Base-by-base conservation (phyloP, 2,113 vertebrate genomes). In the Sinocyclocheilus grahami region DNA sequence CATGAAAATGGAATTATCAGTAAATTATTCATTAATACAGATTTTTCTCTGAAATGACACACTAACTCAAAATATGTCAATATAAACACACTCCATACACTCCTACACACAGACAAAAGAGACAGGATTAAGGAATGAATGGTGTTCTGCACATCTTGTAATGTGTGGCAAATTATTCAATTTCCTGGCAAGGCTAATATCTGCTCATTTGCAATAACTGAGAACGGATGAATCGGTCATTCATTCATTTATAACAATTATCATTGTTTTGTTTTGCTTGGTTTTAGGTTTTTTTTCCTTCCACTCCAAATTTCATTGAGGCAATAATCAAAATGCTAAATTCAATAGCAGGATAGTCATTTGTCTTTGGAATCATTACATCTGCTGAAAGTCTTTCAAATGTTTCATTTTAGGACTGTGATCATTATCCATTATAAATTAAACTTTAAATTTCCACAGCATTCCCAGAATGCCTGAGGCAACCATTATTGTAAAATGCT, bases 191-290 rank as follows among this genome's bases (percentile, higher is more conserved):
- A 67, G 67, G 75, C 62, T 89, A 83, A 89, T 86, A 89, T 87
- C 85, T 83, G 86, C 79, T 79, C 86, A 74, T 87, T 86, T 84
- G 79, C 89, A 90, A 85, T 88, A 89, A 91, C 82, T 81, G 86
- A 84, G 83, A 42, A 48, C 65, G 75, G 85, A 77, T 84, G 82
- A 88, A 86, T 83, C 87, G 86, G 87, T 84, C 88, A 86, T 88
- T 90, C 87, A 89, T 89, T 90, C 89, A 89, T 91, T 88, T 88
- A 82, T 90, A 90, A 91, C 89, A 78, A 90, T 86, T 90, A 84
- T 89, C 85, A 87, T 83, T 90, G 88, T 87, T 90, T 91, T 90
- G 84, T 89, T 90, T 86, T 86, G 63, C 77, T 86, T 85, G 65
- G 76, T 83, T 87, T 83, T 30, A 6, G 67, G 53, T 39, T 18